A percentile compares a stretch with the other conserved stretches of the same genome.
phyloP scores from a whole-genome alignment of 2,888 invertebrate species.

The Nudaria mundana region DNA sequence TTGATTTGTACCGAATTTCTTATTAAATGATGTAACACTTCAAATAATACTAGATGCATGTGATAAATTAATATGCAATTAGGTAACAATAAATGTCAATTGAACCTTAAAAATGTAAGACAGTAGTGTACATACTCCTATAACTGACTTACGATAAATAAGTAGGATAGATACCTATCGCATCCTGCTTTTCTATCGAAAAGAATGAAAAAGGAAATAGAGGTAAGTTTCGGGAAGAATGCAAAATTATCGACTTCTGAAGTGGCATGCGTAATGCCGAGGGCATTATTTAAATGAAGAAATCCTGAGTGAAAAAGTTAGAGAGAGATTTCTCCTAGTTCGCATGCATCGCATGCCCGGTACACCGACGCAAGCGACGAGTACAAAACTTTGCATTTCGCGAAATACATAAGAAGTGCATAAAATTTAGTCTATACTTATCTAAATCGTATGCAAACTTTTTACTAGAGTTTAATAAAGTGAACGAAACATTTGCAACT shows the following conservation, averaged over 20 bases:
- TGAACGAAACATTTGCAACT: slow-evolving; percentile 31
- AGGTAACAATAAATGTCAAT: too few relatives aligned
- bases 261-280: slow-evolving; percentile 45
- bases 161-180: too few relatives aligned
- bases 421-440: slow-evolving; percentile 49
- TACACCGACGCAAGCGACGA: slow-evolving; percentile 56
- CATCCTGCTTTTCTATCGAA: too few relatives aligned
- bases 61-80: too few relatives aligned
- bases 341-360: slow-evolving; percentile 57
- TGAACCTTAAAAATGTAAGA: too few relatives aligned
- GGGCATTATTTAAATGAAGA: slow-evolving; percentile 62
- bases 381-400: slow-evolving; percentile 67
- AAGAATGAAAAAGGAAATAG: not conserved
- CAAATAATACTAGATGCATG: too few relatives aligned
- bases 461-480: slow-evolving; percentile 37
- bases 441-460: slow-evolving; percentile 42
- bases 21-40: too few relatives aligned
- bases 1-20: too few relatives aligned
- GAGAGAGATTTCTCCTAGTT: slow-evolving; percentile 47
- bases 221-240: too few relatives aligned
- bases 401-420: slow-evolving; percentile 69
- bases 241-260: slow-evolving; percentile 18
- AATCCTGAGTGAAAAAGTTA: slow-evolving; percentile 61
- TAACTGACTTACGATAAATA: too few relatives aligned
- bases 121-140: too few relatives aligned